These are phyloP conservation scores for Platalea minor DNA, from an alignment of 2,797 vertebrate genomes.

Conservation along the genomic window DNA sequence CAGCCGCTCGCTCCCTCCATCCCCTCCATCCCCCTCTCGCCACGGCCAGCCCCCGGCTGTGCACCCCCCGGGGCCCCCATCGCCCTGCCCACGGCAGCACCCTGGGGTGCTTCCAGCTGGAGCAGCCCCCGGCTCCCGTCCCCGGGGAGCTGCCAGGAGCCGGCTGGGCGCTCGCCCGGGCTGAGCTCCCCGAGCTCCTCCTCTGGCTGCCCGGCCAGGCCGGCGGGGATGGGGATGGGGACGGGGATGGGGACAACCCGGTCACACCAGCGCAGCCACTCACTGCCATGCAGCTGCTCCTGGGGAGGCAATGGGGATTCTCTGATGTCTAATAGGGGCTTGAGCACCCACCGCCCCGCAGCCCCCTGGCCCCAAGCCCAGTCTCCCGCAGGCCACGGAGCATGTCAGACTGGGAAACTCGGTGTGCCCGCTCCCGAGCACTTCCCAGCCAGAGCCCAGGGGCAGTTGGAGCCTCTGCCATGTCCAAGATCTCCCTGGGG, in stretches of 20 bases:
- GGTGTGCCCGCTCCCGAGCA: rapidly evolving
- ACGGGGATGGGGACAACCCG: not conserved
- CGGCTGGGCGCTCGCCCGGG: not conserved
- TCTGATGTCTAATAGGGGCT: not conserved
- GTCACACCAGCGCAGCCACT: not conserved
- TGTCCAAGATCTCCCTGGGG: not conserved
- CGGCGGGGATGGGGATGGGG: no score
- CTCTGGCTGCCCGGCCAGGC: not conserved
- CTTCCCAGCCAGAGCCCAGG: not conserved
- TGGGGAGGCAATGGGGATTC: not conserved
- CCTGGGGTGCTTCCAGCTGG: not conserved
- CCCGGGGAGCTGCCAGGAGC: not conserved
- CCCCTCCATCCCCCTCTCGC: not conserved
- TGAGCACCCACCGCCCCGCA: not conserved
- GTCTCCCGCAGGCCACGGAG: not conserved
- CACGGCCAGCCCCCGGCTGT: not conserved
- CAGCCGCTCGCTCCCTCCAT: not conserved
- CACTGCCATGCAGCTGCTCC: not conserved
- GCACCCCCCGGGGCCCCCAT: not conserved
- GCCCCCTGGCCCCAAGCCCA: not conserved
- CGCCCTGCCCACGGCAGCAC: not conserved
- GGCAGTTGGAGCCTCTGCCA: not conserved
- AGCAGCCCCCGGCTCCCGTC: not conserved
- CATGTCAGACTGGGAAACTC: not conserved
- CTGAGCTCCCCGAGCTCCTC: not conserved